phyloP scores from a whole-genome alignment of 2,113 vertebrate species.

The Puntigrus tetrazona region DNA sequence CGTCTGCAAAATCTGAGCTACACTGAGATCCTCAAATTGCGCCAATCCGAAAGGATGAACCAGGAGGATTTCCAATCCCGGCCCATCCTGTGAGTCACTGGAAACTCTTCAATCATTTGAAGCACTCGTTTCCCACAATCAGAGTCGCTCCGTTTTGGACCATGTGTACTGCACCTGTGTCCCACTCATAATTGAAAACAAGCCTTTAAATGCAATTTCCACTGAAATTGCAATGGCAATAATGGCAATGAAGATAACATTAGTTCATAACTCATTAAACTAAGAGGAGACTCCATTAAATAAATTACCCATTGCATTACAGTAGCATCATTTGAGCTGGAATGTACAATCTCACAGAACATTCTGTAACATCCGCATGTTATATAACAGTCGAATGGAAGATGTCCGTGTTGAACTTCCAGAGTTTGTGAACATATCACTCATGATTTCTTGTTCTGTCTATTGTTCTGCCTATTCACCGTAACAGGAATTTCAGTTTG shows the following conservation, averaged over 20 bases:
- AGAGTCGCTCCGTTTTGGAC: not conserved
- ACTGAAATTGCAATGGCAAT: conserved; percentile 51
- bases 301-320: conserved; percentile 45
- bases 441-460: not conserved
- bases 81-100: conserved; percentile 90
- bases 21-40: conserved; percentile 99
- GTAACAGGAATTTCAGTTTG: not conserved
- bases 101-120: not conserved
- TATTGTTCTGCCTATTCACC: not conserved
- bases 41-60: conserved; percentile 99
- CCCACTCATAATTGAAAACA: conserved; percentile 53
- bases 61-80: conserved; percentile 99
- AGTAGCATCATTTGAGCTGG: conserved; percentile 38
- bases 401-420: conserved; percentile 27
- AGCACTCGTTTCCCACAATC: not conserved
- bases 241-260: conserved; percentile 45
- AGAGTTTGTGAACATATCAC: conserved; percentile 15
- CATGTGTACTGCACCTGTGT: conserved; percentile 44
- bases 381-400: conserved; percentile 20
- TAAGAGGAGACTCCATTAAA: conserved; percentile 55
- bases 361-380: conserved; percentile 1
- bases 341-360: conserved; percentile 31
- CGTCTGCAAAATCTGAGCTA: conserved; percentile 99
- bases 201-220: conserved; percentile 58
- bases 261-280: conserved; percentile 62